Base-by-base conservation (phyloP, 2,113 vertebrate genomes). In the Scatophagus argus region DNA sequence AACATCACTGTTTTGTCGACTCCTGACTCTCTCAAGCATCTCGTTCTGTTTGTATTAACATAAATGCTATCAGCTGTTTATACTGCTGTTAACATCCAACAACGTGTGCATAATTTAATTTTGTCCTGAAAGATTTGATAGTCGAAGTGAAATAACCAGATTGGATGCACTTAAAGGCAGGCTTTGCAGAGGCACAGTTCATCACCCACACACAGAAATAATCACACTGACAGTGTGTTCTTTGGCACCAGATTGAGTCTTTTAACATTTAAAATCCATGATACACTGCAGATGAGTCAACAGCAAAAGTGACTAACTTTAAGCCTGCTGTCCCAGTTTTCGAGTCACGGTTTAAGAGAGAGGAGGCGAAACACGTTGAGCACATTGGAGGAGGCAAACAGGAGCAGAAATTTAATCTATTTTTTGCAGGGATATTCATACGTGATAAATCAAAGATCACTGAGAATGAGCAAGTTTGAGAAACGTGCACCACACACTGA, bases 331-430 rank as follows among this genome's bases (percentile, higher is more conserved):
- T 74, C 56, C 72, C 36, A 59, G 49, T 39, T 98, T 96, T 83
- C n/a, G 96, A 93, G 79, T 97, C 96, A 89, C 96, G 96, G 82
- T 96, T 96, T 97, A 8, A 76, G 36, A 43, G 36, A 81, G 52
- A 67, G 46, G 59, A 34, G 52, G 47, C 43, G 32, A 44, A 19
- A 66, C 27, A 29, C 11, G n/a, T 13, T 0, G 4, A 60, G 7
- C 5, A 36, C 25, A 49, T 55, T 3, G 49, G 21, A 52, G 65
- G 66, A 59, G 61, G 62, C 25, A 5, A 23, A 63, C 23, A n/a
- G 29, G 25, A 72, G 46, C 46, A 31, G 52, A 56, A 25, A 58
- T 12, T 12, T 0, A 34, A 17, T 17, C 59, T 23, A n/a, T 23
- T 19, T 58, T 29, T 19, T 0, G 34, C n/a, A n/a, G 29, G 13